Evolutionary conservation across 2,888 invertebrate genomes (phyloP), one percentile per base, ranked within the genome.

Genomic region (Falcaria lacertinaria): DNA sequence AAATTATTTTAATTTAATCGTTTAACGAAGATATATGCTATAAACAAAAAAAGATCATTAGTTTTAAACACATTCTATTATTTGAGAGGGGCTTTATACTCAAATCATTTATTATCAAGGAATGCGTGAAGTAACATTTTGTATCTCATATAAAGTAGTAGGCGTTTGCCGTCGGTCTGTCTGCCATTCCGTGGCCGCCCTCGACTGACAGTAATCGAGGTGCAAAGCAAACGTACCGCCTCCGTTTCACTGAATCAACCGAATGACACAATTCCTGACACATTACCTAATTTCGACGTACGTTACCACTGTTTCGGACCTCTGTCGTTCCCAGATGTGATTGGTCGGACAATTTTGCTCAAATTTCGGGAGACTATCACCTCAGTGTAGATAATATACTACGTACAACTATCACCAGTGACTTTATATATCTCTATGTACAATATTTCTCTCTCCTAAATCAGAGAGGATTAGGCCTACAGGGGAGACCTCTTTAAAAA

Each of bases 401-500:
- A n/a, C n/a, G n/a, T n/a, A n/a, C n/a, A n/a, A n/a, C n/a, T n/a
- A n/a, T n/a, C n/a, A n/a, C n/a, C n/a, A n/a, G n/a, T n/a, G n/a
- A n/a, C n/a, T n/a, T n/a, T 13, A n/a, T n/a, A 0, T 11, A 6
- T 5, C 11, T 7, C 8, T n/a, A 14, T 14, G 0, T 13, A n/a
- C n/a, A n/a, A n/a, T n/a, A 22, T 28, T 15, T 34, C 41, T 34
- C 32, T 25, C n/a, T 35, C 2, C 28, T 5, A 1, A 19, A 33
- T 36, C 40, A 38, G 42, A 80, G 87, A 88, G 88, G 88, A 88
- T 42, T 88, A 88, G 80, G 88, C 88, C 88, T 88, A 79, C 47
- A 60, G 88, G 88, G 88, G 87, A 88, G 32, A 88, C 88, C 88
- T 88, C 88, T 86, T 58, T 77, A 88, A 87, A 87, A 88, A 88